Conservation (phyloP, 2,113 vertebrate species). For the Poeciliopsis prolifica region DNA sequence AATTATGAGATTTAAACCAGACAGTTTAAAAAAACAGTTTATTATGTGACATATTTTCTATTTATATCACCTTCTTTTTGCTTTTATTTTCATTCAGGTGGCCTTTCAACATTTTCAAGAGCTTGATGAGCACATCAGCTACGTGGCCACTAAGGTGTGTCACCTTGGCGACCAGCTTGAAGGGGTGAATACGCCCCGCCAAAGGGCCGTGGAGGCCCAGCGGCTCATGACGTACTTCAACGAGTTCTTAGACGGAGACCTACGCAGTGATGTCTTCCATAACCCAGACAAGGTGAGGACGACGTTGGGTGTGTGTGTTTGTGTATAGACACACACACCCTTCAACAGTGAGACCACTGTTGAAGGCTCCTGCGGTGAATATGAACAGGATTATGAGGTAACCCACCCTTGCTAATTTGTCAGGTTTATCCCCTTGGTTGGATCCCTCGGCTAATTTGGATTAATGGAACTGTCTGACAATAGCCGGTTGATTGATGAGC, state of each 20-base stretch:
- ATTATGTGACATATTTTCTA: background rate
- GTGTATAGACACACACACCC: conserved; percentile 14
- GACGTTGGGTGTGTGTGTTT: background rate
- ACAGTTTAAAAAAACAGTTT: too few relatives aligned
- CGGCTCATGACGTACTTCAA: conserved; percentile 99
- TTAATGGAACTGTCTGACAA: conserved; percentile 74
- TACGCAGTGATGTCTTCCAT: conserved; percentile 98
- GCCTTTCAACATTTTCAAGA: conserved; percentile 99
- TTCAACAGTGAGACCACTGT: conserved; percentile 30
- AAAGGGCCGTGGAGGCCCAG: conserved; percentile 97
- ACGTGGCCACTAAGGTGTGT: conserved; percentile 98
- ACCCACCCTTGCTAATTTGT: conserved; percentile 72
- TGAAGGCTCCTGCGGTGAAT: conserved; percentile 61
- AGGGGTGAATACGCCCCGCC: conserved; percentile 97
- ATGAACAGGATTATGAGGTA: conserved; percentile 72
- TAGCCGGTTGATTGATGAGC: conserved; percentile 71
- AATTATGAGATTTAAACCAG: background rate
- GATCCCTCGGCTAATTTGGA: conserved; percentile 75
- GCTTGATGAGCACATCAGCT: conserved; percentile 98
- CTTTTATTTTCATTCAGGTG: conserved; percentile 80
- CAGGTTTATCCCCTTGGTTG: conserved; percentile 76
- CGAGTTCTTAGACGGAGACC: conserved; percentile 98
- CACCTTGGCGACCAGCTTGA: conserved; percentile 98
- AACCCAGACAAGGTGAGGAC: conserved; percentile 94
- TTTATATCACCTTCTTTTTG: background rate